These are phyloP conservation scores for Euthynnus affinis DNA, from an alignment of 2,797 vertebrate species.

Conservation along the genomic window DNA sequence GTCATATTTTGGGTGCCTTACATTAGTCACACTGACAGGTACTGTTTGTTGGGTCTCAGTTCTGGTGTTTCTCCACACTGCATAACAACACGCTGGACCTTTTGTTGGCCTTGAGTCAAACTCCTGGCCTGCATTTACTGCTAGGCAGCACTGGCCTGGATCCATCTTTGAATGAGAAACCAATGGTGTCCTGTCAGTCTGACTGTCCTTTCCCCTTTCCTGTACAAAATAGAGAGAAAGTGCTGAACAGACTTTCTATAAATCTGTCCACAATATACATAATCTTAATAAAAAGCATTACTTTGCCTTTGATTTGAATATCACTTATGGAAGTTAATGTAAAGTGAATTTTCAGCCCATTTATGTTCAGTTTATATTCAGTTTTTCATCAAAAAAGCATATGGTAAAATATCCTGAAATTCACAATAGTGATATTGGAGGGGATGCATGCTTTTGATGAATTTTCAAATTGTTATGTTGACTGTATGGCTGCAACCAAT, in stretches of 20 bases:
- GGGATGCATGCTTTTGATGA: background rate
- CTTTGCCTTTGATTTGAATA: background rate
- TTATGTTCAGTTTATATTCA: background rate
- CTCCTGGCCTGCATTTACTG: slow-evolving; percentile 54
- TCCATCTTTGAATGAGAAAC: slow-evolving; percentile 52
- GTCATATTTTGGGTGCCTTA: slow-evolving; percentile 14
- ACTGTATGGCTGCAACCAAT: background rate
- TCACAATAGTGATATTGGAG: background rate
- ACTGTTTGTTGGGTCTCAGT: slow-evolving; percentile 13
- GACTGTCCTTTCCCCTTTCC: slow-evolving; percentile 33
- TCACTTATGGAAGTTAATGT: background rate
- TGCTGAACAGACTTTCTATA: slow-evolving; percentile 11
- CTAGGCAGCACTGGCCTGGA: slow-evolving; percentile 28
- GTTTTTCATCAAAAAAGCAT: slow-evolving; percentile 1
- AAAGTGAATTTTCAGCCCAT: background rate
- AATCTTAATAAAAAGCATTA: background rate
- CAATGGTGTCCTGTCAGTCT: slow-evolving; percentile 33
- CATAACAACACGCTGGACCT: slow-evolving; percentile 1
- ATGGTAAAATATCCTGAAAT: background rate
- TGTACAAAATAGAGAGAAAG: slow-evolving; percentile 8
- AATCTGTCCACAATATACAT: background rate
- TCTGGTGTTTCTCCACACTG: slow-evolving; percentile 6
- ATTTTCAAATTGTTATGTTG: background rate
- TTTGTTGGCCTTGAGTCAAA: slow-evolving; percentile 48
- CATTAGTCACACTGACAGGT: slow-evolving; percentile 19